These are phyloP conservation scores for Aricia agestis DNA, from an alignment of 1,140 invertebrate species.

Conservation along the genomic window DNA sequence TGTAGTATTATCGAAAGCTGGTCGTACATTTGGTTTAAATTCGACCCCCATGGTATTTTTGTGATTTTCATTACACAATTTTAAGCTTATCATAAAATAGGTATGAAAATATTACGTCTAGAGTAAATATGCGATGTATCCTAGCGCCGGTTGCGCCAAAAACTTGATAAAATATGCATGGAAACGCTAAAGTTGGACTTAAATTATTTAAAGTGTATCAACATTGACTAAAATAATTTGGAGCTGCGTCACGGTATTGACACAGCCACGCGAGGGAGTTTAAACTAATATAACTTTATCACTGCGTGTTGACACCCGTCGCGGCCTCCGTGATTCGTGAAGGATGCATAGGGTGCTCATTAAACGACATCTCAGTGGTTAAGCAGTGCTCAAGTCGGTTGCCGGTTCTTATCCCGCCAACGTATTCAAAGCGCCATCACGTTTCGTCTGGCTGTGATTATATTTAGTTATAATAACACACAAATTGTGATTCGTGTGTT, in stretches of 20 bases:
- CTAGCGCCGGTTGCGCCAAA: not conserved
- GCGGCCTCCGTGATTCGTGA: not conserved
- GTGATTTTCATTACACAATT: too few species aligned
- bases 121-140: not conserved
- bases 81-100: not conserved
- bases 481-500: too few species aligned
- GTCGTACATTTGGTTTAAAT: too few species aligned
- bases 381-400: too few species aligned
- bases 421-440: too few species aligned
- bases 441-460: too few species aligned
- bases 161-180: not conserved
- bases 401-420: too few species aligned
- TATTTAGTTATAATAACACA: too few species aligned
- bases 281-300: not conserved
- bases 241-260: not conserved
- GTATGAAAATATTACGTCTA: too few species aligned
- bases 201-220: slow-evolving; percentile 1
- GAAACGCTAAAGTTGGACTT: not conserved
- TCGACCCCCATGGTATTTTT: too few species aligned
- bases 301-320: not conserved
- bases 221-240: not conserved
- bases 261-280: not conserved
- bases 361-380: too few species aligned
- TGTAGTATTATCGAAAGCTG: too few species aligned
- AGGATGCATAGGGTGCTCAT: not conserved